Percentiles rank a stretch among this genome's conserved stretches.
Evolutionary conservation across 2,797 vertebrate genomes (phyloP).

Genomic region (Paratrypauchen microcephalus): DNA sequence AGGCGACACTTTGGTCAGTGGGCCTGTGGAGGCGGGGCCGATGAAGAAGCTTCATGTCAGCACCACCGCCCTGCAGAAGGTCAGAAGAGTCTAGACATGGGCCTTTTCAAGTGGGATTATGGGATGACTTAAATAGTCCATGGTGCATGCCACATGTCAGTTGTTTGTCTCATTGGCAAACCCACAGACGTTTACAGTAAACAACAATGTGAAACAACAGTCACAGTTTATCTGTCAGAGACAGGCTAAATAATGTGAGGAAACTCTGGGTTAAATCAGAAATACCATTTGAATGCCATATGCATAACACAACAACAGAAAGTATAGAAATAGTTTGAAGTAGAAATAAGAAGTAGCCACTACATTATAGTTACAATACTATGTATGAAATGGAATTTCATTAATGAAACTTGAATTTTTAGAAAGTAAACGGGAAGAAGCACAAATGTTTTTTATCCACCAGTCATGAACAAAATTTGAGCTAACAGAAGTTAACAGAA

Average conservation of each 20-base stretch:
- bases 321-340: not conserved
- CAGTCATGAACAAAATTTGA: too few species aligned
- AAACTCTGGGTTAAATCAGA: constrained; percentile 23
- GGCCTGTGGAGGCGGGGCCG: constrained; percentile 91
- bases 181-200: constrained; percentile 20
- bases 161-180: constrained; percentile 24
- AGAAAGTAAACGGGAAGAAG: too few species aligned
- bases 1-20: constrained; percentile 86
- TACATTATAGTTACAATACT: not conserved
- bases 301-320: not conserved
- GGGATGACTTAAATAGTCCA: not conserved
- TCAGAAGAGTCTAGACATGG: constrained; percentile 42
- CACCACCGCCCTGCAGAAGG: constrained; percentile 98
- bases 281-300: not conserved
- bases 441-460: too few species aligned
- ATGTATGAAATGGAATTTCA: too few species aligned
- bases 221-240: constrained; percentile 24
- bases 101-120: not conserved
- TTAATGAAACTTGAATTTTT: too few species aligned
- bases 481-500: too few species aligned
- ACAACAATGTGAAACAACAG: constrained; percentile 19
- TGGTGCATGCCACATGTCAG: not conserved
- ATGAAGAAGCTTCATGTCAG: constrained; percentile 99
- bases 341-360: not conserved
- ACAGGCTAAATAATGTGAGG: constrained; percentile 11